phyloP scores from a whole-genome alignment of 1,140 invertebrate species.

The Drosophila hydei region DNA sequence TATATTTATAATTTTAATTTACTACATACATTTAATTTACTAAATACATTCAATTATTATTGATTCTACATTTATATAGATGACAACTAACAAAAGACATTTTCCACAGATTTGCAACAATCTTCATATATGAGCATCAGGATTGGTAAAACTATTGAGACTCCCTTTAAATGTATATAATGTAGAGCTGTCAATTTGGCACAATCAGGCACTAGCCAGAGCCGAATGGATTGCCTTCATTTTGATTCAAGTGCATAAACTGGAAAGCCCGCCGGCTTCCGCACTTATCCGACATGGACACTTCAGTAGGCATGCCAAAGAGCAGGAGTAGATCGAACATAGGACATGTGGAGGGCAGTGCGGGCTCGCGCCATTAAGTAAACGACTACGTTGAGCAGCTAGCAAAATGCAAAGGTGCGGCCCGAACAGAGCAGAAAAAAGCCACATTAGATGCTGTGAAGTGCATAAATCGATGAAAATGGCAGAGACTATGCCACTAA shows the following conservation, averaged over 20 bases:
- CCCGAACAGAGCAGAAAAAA: conserved; percentile 13
- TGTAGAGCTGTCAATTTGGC: background rate
- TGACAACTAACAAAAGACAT: too few species aligned
- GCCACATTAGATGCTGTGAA: conserved; percentile 74
- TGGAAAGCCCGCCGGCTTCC: conserved; percentile 26
- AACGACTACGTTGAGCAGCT: conserved; percentile 42
- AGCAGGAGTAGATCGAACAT: background rate
- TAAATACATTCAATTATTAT: too few species aligned
- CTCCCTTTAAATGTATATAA: background rate
- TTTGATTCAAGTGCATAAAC: background rate
- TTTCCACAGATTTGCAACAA: too few species aligned
- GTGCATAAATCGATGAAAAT: conserved; percentile 80
- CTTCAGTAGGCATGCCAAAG: background rate
- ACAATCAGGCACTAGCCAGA: background rate
- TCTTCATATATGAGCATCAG: too few species aligned
- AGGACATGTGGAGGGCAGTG: conserved; percentile 24
- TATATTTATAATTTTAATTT: too few species aligned
- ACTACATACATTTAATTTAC: too few species aligned
- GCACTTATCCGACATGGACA: conserved; percentile 38
- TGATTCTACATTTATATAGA: too few species aligned
- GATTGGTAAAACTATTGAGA: too few species aligned
- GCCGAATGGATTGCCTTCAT: background rate
- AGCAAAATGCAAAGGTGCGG: conserved; percentile 38
- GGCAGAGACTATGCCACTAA: conserved; percentile 77
- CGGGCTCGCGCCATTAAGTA: conserved; percentile 65